A percentile compares a stretch with the other conserved stretches of the same genome.
Evolutionary conservation across 2,113 vertebrate genomes (phyloP).

Genomic region (Upupa epops): DNA sequence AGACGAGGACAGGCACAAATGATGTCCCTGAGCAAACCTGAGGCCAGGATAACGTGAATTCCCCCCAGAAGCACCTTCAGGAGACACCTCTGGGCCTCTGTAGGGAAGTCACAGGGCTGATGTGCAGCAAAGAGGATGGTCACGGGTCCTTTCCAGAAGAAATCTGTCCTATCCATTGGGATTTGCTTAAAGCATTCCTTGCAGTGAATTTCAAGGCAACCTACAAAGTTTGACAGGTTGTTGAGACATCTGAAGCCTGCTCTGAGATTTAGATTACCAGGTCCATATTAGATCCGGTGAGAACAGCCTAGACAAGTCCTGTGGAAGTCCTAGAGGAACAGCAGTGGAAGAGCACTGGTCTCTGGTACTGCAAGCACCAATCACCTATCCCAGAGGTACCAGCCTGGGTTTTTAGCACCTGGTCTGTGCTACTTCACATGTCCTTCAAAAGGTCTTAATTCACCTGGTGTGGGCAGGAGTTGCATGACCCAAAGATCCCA

Average conservation of each 20-base stretch:
- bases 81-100: neutral
- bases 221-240: neutral
- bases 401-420: neutral
- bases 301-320: neutral
- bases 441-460: neutral
- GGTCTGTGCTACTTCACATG: neutral
- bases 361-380: neutral
- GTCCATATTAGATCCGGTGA: neutral
- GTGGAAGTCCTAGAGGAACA: neutral
- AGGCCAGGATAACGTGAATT: neutral
- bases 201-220: neutral
- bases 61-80: neutral
- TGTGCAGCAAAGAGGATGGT: neutral
- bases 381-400: neutral
- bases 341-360: neutral
- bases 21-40: neutral
- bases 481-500: neutral
- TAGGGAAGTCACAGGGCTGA: neutral
- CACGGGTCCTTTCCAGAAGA: neutral
- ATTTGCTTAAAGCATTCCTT: neutral
- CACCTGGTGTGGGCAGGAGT: neutral
- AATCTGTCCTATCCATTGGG: neutral
- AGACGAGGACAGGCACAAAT: neutral
- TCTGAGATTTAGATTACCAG: neutral
- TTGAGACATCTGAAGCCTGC: neutral